A percentile compares a stretch with the other conserved stretches of the same genome.
phyloP scores from a whole-genome alignment of 2,113 vertebrate genomes.

The Saimiri boliviensis region DNA sequence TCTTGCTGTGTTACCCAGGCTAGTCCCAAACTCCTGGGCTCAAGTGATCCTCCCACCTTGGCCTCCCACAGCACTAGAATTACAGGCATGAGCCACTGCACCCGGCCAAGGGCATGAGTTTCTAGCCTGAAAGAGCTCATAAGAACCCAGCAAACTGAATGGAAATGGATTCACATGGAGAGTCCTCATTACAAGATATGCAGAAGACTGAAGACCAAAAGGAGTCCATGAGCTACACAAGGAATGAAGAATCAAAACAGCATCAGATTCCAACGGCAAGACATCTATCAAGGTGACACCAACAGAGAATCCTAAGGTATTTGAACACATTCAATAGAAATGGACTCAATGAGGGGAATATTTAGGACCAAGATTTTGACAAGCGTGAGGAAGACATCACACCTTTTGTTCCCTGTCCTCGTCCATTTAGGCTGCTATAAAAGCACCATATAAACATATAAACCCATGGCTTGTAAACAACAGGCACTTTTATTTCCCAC shows the following conservation, averaged over 20 bases:
- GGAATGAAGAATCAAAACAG: neutral
- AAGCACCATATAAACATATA: neutral
- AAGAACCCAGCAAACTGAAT: rapidly evolving
- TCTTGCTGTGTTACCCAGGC: too few species aligned
- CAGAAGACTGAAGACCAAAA: neutral
- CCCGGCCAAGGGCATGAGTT: too few species aligned
- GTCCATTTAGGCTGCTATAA: neutral
- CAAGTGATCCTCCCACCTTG: too few species aligned
- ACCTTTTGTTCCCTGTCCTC: neutral
- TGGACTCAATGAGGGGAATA: neutral
- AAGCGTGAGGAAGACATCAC: rapidly evolving
- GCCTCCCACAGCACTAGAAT: too few species aligned
- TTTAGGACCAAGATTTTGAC: neutral
- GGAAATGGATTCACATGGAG: neutral
- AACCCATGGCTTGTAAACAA: too few species aligned
- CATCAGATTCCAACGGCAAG: neutral
- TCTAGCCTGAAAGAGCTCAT: neutral
- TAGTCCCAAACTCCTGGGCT: too few species aligned
- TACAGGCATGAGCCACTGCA: too few species aligned
- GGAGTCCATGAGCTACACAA: neutral
- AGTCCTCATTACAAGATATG: neutral
- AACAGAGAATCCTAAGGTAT: rapidly evolving
- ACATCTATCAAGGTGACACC: too few species aligned
- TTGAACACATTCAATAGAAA: neutral
- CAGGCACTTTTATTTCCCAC: neutral